Evolutionary conservation across 2,888 invertebrate genomes (phyloP).

Genomic region (Tachystola acroxantha): DNA sequence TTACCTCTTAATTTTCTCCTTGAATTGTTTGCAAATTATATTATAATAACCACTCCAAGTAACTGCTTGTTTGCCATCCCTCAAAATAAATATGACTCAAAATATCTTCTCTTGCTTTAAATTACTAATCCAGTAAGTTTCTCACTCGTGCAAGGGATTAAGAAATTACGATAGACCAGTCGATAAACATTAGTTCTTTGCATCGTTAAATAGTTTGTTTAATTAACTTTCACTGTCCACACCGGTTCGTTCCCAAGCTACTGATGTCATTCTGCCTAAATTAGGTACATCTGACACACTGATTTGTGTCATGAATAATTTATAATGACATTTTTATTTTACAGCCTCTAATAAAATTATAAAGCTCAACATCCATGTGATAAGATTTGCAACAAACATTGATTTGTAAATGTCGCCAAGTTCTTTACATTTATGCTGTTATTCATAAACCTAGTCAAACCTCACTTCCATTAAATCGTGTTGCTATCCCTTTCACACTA

Average conservation of each 20-base stretch:
- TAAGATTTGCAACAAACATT: not conserved
- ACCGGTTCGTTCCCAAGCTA: slow-evolving; percentile 25
- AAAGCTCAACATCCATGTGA: not conserved
- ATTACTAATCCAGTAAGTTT: not conserved
- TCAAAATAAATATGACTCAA: too few relatives aligned
- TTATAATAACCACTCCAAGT: too few relatives aligned
- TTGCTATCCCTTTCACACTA: too few relatives aligned
- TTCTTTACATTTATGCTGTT: too few relatives aligned
- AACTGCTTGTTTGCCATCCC: too few relatives aligned
- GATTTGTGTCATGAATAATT: slow-evolving; percentile 19
- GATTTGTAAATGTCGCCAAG: not conserved
- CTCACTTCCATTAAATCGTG: too few relatives aligned
- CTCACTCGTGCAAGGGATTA: slow-evolving; percentile 6
- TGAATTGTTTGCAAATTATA: too few relatives aligned
- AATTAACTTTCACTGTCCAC: slow-evolving; percentile 59
- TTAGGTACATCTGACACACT: slow-evolving; percentile 24
- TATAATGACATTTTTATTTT: slow-evolving; percentile 14
- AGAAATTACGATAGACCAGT: slow-evolving; percentile 7
- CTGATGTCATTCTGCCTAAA: slow-evolving; percentile 49
- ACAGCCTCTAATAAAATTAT: slow-evolving; percentile 14
- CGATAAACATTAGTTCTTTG: slow-evolving; percentile 15
- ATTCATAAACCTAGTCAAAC: too few relatives aligned
- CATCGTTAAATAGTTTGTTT: slow-evolving; percentile 36
- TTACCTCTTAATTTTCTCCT: too few relatives aligned
- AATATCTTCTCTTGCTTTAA: too few relatives aligned